Evolutionary conservation across 2,113 vertebrate genomes (phyloP), one percentile per base, ranked within the genome.

Genomic region (Pholis gunnellus): DNA sequence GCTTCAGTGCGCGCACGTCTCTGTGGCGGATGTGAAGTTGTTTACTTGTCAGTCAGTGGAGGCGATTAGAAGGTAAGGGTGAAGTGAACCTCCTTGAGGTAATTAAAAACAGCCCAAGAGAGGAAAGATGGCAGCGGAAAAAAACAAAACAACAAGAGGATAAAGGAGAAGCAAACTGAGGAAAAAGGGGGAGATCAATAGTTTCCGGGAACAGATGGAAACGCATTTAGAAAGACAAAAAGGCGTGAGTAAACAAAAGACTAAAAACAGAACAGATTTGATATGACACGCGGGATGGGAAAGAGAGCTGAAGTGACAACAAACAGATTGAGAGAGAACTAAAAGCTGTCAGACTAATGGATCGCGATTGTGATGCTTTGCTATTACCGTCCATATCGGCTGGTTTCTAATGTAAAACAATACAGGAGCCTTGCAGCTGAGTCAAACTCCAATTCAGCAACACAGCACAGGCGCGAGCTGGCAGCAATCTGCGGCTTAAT

Each of bases 281-380:
- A 78, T 44, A 29, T 38, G 38, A 78, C 20, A 42, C 15, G 1
- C 11, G 27, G 11, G 50, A 72, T 0, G 34, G 27, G 1, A 52
- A 48, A 67, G 9, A 25, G 27, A 3, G 31, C 56, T 27, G 18
- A 68, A 63, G 75, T 72, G 73, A 81, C 34, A 74, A 74, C 78
- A 83, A 48, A 83, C 72, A 50, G 52, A 63, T 22, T 48, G 31
- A 72, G 15, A 20, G 63, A 52, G 6, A 77, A 67, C 48, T 13
- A 81, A 68, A 85, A 67, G 70, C 50, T 44, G 36, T 73, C 75
- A 78, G 34, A 42, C 50, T 81, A 85, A 88, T 76, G 50, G 76
- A 72, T 83, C 29, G 2, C 42, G 64, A 75, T 70, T 75, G 15
- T 15, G 57, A 70, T 42, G 61, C 50, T 74, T 80, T 82, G 69